Evolutionary conservation across 2,888 invertebrate genomes (phyloP).

Genomic region (Malacosoma neustria): DNA sequence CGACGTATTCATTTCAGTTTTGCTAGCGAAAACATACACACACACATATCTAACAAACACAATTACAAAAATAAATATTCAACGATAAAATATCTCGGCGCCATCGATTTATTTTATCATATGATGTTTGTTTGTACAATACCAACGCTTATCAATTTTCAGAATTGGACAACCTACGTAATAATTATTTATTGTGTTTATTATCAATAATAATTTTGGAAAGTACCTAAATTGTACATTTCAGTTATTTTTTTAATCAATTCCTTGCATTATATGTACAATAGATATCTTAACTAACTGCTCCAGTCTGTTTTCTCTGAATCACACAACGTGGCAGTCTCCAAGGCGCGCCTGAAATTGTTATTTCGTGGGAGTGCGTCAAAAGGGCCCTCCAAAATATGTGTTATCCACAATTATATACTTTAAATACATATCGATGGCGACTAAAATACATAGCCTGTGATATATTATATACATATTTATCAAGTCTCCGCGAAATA

Average conservation of each 20-base stretch:
- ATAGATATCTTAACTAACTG: too few relatives aligned
- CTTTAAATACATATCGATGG: background rate
- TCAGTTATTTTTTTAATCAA: too few relatives aligned
- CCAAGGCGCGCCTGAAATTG: too few relatives aligned
- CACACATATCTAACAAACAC: slow-evolving; percentile 6
- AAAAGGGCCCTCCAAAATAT: background rate
- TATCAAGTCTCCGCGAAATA: background rate
- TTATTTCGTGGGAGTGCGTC: too few relatives aligned
- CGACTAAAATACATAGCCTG: background rate
- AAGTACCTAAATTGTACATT: too few relatives aligned
- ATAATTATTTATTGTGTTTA: slow-evolving; percentile 11
- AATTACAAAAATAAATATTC: slow-evolving; percentile 19
- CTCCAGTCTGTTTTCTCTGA: too few relatives aligned
- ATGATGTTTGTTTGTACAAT: slow-evolving; percentile 35
- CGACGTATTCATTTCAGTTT: background rate
- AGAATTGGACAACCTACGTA: slow-evolving; percentile 36
- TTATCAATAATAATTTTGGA: slow-evolving; percentile 1
- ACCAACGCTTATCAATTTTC: slow-evolving; percentile 38
- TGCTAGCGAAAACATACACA: slow-evolving; percentile 2
- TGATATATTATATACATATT: background rate
- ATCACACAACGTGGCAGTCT: too few relatives aligned
- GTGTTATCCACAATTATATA: background rate
- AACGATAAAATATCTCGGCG: slow-evolving; percentile 33
- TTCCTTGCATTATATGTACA: too few relatives aligned
- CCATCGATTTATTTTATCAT: slow-evolving; percentile 49